Conservation (phyloP, 2,113 vertebrate genomes). For the Rostratula benghalensis region DNA sequence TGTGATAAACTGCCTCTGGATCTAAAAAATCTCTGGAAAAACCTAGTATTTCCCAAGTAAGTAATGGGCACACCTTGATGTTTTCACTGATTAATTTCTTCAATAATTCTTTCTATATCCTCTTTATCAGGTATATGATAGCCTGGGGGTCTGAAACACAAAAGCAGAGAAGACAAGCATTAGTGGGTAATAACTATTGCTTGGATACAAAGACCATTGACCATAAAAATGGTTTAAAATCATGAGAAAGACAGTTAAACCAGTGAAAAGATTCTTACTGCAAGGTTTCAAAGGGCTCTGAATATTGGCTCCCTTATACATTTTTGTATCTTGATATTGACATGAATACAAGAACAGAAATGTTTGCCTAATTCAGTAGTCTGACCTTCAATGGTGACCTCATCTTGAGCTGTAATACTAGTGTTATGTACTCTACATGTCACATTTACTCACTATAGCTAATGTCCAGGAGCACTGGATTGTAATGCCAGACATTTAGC, state of each 20-base stretch:
- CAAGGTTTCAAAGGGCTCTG: not conserved
- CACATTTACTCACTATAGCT: not conserved
- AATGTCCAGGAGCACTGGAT: not conserved
- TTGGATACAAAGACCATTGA: not conserved
- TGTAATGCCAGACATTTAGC: not conserved
- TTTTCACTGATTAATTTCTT: not conserved
- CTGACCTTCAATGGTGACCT: not conserved
- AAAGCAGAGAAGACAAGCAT: not conserved
- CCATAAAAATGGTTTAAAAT: not conserved
- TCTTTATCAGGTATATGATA: not conserved
- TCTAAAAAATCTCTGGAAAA: not conserved
- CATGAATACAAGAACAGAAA: not conserved
- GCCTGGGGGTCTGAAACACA: not conserved
- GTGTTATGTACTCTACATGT: not conserved
- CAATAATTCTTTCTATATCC: accelerated
- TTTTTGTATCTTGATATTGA: not conserved
- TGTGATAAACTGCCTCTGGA: not conserved
- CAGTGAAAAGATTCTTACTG: not conserved
- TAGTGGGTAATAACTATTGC: not conserved
- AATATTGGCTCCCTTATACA: not conserved
- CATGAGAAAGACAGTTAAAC: not conserved
- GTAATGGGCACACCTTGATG: not conserved
- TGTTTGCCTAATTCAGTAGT: not conserved
- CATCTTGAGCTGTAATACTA: not conserved
- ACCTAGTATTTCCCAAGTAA: not conserved